Percentiles rank a stretch among this genome's conserved stretches.
Evolutionary conservation across 2,113 vertebrate genomes (phyloP).

Genomic region (Numenius arquata): DNA sequence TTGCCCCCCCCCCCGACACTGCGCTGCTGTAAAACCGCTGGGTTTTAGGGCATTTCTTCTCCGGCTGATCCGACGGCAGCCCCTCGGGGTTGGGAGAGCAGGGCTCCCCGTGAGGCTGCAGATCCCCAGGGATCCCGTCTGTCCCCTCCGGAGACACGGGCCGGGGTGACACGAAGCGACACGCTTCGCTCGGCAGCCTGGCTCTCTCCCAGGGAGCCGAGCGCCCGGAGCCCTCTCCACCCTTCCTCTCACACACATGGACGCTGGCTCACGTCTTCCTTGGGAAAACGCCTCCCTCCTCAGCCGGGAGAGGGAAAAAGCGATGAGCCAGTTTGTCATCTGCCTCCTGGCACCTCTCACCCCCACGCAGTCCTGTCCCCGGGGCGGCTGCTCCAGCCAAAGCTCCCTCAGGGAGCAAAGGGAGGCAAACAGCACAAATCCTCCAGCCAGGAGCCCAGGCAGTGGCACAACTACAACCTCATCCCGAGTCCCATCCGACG

Average conservation of each 20-base stretch:
- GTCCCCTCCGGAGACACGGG: neutral
- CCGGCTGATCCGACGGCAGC: neutral
- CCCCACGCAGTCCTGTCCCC: neutral
- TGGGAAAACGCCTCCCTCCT: neutral
- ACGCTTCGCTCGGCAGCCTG: neutral
- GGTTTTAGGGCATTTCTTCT: neutral
- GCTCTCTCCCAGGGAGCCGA: neutral
- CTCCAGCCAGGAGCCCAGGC: neutral
- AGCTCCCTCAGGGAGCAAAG: neutral
- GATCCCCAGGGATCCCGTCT: neutral
- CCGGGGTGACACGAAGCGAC: neutral
- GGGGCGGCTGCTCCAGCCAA: neutral
- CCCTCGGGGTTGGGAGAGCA: neutral
- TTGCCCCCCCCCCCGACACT: too few relatives aligned
- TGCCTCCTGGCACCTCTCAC: neutral
- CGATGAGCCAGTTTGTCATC: neutral
- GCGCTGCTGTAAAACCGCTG: neutral
- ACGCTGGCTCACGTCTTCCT: neutral
- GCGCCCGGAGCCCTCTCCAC: neutral
- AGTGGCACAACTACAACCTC: neutral
- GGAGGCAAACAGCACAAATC: neutral
- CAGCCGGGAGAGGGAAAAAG: neutral
- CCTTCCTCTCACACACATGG: neutral
- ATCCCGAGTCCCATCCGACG: accelerated
- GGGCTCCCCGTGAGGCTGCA: neutral